Evolutionary conservation across 2,113 vertebrate genomes (phyloP).

Genomic region (Eulemur rufifrons): DNA sequence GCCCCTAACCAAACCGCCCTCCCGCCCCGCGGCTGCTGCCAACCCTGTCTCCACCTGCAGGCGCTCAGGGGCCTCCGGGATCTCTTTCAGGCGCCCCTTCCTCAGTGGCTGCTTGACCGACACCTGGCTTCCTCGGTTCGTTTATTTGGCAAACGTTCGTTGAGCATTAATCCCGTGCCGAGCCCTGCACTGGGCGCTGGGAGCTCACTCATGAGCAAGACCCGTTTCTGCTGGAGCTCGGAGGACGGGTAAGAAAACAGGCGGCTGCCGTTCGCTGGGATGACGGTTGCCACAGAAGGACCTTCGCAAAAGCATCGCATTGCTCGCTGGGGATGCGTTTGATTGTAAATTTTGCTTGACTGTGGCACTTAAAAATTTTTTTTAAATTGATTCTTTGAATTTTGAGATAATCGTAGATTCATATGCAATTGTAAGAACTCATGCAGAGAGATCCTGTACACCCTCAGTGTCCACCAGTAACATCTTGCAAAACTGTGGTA

Average conservation of each 20-base stretch:
- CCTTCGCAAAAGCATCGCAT: neutral
- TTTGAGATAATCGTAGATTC: neutral
- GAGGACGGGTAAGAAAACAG: too few relatives aligned
- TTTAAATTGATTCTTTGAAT: neutral
- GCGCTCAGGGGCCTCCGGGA: neutral
- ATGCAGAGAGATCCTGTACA: neutral
- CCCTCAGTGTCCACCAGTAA: neutral
- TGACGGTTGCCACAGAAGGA: neutral
- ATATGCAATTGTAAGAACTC: neutral
- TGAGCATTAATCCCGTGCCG: neutral
- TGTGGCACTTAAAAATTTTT: neutral
- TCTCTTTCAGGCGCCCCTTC: neutral
- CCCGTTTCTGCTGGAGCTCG: rapidly evolving
- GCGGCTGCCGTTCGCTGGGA: rapidly evolving
- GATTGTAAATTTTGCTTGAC: neutral
- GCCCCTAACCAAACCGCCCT: neutral
- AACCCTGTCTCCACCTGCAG: neutral
- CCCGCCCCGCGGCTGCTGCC: neutral
- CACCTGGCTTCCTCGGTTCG: neutral
- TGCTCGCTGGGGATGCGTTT: too few relatives aligned
- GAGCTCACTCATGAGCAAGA: neutral
- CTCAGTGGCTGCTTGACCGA: neutral
- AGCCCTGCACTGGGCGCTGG: neutral
- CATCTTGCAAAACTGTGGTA: neutral
- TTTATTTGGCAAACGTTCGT: neutral